Evolutionary conservation across 2,797 vertebrate species (phyloP), one percentile per base, ranked within the genome.

Genomic region (Vultur gryphus): DNA sequence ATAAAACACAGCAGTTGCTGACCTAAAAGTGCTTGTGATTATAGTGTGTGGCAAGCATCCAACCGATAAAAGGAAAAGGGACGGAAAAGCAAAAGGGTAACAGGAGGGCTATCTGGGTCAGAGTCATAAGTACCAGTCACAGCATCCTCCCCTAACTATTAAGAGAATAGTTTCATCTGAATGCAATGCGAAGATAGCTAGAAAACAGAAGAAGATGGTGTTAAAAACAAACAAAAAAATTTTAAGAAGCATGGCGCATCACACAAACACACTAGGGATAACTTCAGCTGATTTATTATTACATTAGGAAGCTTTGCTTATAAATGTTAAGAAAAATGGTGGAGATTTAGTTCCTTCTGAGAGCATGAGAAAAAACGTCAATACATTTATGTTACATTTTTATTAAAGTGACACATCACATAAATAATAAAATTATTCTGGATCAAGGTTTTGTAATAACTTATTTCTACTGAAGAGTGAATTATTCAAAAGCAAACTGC

Each of bases 1-100:
- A 95, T 85, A 94, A 90, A 94, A 90, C 87, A 61, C 96, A 87
- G 88, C 95, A 93, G 86, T 77, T 7, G 4, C 84, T 94, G 93
- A 93, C 96, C 95, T 90, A 71, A 77, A 95, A 96, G 84, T 90
- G 84, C 72, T 71, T 46, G 71, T 83, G 80, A 92, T 95, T 93
- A 94, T 13, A 84, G 82, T 16, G 37, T 64, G 76, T 17, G 12
- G 90, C 92, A 92, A 87, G 66, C 73, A 95, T 91, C 92, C 95
- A 89, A 83, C 78, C 78, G 76, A 94, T 91, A 90, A 94, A 93
- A 96, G 83, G 41, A 89, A 86, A 81, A 87, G 28, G 48, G 69
- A 93, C 35, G 57, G 76, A 89, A 87, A 89, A 91, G 87, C 62
- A 51, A 49, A 73, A 70, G 77, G 62, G 61, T 76, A 93, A 72